Evolutionary conservation across 1,140 invertebrate genomes (phyloP), one percentile per base, ranked within the genome.

Genomic region (Calliphora vicina): DNA sequence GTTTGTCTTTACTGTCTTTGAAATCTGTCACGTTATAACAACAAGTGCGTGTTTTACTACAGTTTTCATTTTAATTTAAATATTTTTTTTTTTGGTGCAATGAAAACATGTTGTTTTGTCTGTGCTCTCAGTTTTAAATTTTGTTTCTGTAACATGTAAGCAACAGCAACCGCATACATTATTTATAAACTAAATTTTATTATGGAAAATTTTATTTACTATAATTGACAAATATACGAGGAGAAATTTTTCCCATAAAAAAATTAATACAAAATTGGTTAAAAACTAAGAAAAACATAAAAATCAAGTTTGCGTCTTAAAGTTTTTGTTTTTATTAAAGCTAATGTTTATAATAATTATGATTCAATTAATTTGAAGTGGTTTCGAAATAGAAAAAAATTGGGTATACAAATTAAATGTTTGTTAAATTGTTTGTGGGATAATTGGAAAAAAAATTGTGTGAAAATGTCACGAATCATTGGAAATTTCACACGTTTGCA

Each of bases 1-100:
- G 61, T 23, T 23, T 67, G 61, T 67, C 61, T 67, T 57, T 57
- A n/a, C n/a, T 17, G 15, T n/a, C 5, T 57, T 57, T 67, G 6
- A 67, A 67, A 67, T 67, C 61, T 67, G 61, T 67, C 61, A 67
- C 61, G 61, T 67, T 67, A 67, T 67, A 67, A 67, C 61, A 67
- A 67, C 61, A 67, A 67, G 61, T 67, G 61, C 61, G 61, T 67
- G 61, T 67, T 67, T 67, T 67, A 67, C 61, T 67, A 67, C 61
- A 23, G n/a, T 67, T 67, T 67, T 67, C 23, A 67, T 10, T 67
- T 67, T 67, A 67, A 67, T 67, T 67, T 67, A 23, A 25, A 67
- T 67, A 1, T 67, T 67, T 67, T 23, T 67, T 67, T 67, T 67
- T 67, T 67, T 23, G 45, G 61, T 23, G 61, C 12, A 67, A 67